A percentile compares a stretch with the other conserved stretches of the same genome.
These are phyloP conservation scores for Germaria angustata DNA, from an alignment of 2,888 invertebrate genomes.

Conservation along the genomic window DNA sequence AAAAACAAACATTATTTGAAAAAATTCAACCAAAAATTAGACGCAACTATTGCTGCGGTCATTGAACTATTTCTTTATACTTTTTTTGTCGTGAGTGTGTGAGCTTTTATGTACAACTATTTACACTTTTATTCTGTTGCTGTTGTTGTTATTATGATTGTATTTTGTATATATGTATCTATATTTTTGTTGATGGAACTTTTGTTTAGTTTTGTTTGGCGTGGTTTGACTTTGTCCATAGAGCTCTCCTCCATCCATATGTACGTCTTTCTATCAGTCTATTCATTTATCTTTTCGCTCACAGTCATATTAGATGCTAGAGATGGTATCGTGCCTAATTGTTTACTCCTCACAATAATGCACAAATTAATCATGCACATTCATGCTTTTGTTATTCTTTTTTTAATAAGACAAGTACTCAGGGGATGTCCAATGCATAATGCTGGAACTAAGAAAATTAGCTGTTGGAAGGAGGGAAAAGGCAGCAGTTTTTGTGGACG, in stretches of 20 bases:
- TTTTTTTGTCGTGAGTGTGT: constrained; percentile 35
- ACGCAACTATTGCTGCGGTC: constrained; percentile 52
- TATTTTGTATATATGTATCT: neutral
- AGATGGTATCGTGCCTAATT: neutral
- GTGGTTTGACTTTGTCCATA: constrained; percentile 46
- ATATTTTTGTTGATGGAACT: neutral
- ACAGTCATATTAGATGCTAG: neutral
- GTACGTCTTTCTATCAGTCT: constrained; percentile 25
- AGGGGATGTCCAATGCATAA: too few species aligned
- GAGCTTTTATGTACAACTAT: constrained; percentile 58
- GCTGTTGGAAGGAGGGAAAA: too few species aligned
- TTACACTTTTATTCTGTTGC: constrained; percentile 51
- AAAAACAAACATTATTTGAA: constrained; percentile 29
- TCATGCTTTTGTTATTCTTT: neutral
- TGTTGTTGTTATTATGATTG: neutral
- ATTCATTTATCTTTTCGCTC: constrained; percentile 25
- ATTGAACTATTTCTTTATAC: constrained; percentile 53
- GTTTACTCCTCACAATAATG: neutral
- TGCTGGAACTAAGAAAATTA: too few species aligned
- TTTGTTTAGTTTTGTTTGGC: constrained; percentile 47
- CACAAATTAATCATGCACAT: too few species aligned
- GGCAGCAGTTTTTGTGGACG: too few species aligned
- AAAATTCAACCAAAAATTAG: constrained; percentile 52
- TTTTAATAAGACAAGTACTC: too few species aligned
- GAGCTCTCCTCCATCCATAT: constrained; percentile 37